Evolutionary conservation across 2,888 invertebrate species (phyloP).

Genomic region (Drosophila mulleri): DNA sequence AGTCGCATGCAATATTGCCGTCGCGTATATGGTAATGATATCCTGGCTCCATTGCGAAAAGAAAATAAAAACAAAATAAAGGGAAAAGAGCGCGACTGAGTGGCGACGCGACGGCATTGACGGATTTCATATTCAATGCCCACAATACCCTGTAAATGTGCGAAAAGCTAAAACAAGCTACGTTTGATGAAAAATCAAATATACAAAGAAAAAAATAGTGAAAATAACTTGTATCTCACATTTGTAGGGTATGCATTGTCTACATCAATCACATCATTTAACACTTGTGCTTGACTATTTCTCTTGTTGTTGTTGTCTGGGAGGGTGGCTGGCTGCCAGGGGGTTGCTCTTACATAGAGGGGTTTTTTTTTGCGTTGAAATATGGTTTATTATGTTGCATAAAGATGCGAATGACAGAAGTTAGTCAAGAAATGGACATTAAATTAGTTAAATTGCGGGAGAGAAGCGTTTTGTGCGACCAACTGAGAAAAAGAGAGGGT

Average conservation of each 20-base stretch:
- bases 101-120: slow-evolving; percentile 71
- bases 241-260: slow-evolving; percentile 27
- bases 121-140: slow-evolving; percentile 55
- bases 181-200: background rate
- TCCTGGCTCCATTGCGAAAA: slow-evolving; percentile 58
- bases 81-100: slow-evolving; percentile 65
- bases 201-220: too few species aligned
- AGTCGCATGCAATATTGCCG: slow-evolving; percentile 60
- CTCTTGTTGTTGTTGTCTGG: slow-evolving; percentile 2
- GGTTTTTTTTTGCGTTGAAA: slow-evolving; percentile 51
- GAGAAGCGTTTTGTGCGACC: slow-evolving; percentile 39
- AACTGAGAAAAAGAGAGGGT: slow-evolving; percentile 9
- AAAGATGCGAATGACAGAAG: slow-evolving; percentile 59
- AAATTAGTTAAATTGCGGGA: slow-evolving; percentile 60
- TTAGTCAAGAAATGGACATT: slow-evolving; percentile 61
- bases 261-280: slow-evolving; percentile 6
- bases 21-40: slow-evolving; percentile 77
- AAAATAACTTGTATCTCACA: background rate
- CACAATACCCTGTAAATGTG: slow-evolving; percentile 40
- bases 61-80: slow-evolving; percentile 41
- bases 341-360: slow-evolving; percentile 49
- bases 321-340: slow-evolving; percentile 43
- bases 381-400: slow-evolving; percentile 70
- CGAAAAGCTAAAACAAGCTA: background rate
- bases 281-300: background rate